phyloP scores from a whole-genome alignment of 2,888 invertebrate species.

The Fabriciana adippe region DNA sequence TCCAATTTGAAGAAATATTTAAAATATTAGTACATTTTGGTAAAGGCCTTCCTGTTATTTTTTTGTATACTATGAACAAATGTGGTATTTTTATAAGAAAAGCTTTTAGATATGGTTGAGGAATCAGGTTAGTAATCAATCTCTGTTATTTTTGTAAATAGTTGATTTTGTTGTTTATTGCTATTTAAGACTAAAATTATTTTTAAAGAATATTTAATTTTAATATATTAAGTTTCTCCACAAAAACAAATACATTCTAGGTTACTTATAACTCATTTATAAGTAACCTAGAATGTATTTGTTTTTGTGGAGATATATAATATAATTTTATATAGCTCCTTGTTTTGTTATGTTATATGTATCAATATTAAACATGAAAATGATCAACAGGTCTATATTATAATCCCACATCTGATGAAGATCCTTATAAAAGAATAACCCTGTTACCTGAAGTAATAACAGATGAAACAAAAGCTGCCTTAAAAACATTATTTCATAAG shows the following conservation, averaged over 20 bases:
- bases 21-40: slow-evolving; percentile 90
- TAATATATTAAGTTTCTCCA: no score
- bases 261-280: no score
- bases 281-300: no score
- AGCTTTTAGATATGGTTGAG: slow-evolving; percentile 86
- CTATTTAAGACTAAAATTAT: no score
- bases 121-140: slow-evolving; percentile 57
- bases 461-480: slow-evolving; percentile 84
- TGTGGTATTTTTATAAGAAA: slow-evolving; percentile 87
- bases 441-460: slow-evolving; percentile 86
- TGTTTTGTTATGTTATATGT: neutral
- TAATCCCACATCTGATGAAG: slow-evolving; percentile 84
- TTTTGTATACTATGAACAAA: slow-evolving; percentile 87
- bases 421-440: slow-evolving; percentile 88
- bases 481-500: slow-evolving; percentile 85
- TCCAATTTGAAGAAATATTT: slow-evolving; percentile 87
- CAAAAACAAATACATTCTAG: no score
- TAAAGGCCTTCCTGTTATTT: slow-evolving; percentile 88
- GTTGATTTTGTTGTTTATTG: neutral
- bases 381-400: slow-evolving; percentile 76
- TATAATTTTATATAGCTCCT: no score
- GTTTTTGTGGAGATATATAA: no score
- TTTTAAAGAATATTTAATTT: no score
- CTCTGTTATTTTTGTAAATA: neutral
- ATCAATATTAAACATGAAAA: neutral